Conservation (phyloP, 2,113 vertebrate species). For the Plotosus lineatus region DNA sequence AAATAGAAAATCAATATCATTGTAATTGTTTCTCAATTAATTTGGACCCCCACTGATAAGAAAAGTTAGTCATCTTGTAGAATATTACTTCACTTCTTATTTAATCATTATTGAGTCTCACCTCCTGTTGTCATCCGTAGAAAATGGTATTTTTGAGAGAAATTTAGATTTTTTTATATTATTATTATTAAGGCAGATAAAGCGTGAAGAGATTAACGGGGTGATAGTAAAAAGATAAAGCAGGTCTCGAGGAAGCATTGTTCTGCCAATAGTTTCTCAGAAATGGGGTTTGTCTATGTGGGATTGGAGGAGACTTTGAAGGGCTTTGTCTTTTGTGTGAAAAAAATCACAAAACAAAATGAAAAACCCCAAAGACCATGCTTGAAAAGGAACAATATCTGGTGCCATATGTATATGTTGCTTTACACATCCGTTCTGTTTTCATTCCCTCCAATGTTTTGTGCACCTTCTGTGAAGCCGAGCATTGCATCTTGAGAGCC, state of each 20-base stretch:
- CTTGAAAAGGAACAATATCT: slow-evolving; percentile 73
- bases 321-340: slow-evolving; percentile 71
- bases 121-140: slow-evolving; percentile 7
- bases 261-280: slow-evolving; percentile 56
- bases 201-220: slow-evolving; percentile 58
- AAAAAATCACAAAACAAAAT: slow-evolving; percentile 72
- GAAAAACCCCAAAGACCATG: slow-evolving; percentile 76
- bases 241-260: slow-evolving; percentile 52
- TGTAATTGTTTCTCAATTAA: not conserved
- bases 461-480: slow-evolving; percentile 70
- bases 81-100: slow-evolving; percentile 6
- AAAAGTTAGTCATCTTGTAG: not conserved
- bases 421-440: slow-evolving; percentile 68
- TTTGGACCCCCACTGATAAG: not conserved
- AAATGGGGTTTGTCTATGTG: slow-evolving; percentile 64
- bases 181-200: slow-evolving; percentile 59
- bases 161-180: slow-evolving; percentile 45
- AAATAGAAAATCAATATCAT: slow-evolving; percentile 12
- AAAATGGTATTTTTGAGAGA: slow-evolving; percentile 34
- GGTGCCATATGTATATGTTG: slow-evolving; percentile 72
- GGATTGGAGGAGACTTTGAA: slow-evolving; percentile 72
- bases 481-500: slow-evolving; percentile 70
- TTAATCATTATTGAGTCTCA: slow-evolving; percentile 8
- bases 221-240: slow-evolving; percentile 68
- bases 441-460: slow-evolving; percentile 67